A percentile compares a stretch with the other conserved stretches of the same genome.
Evolutionary conservation across 2,888 invertebrate species (phyloP).

Genomic region (Sinohyriopsis cumingii): DNA sequence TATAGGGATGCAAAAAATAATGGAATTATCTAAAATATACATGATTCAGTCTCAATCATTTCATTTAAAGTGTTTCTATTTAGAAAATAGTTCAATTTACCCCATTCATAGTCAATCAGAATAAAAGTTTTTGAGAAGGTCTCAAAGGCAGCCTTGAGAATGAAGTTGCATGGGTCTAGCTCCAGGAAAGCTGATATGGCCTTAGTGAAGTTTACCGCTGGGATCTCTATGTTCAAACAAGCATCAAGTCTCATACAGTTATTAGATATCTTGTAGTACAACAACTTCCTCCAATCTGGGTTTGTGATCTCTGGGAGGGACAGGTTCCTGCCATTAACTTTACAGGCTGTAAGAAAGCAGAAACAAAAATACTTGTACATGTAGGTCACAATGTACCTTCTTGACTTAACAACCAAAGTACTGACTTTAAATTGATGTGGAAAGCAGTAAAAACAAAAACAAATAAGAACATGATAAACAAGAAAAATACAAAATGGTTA

Average conservation of each 20-base stretch:
- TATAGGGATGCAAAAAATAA: no score
- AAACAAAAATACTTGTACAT: no score
- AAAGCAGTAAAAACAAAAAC: no score
- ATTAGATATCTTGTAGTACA: constrained; percentile 14
- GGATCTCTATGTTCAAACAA: constrained; percentile 26
- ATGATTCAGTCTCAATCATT: no score
- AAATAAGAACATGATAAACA: no score
- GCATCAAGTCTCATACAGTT: constrained; percentile 26
- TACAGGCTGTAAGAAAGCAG: constrained; percentile 20
- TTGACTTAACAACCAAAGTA: no score
- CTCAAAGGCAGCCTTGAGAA: constrained; percentile 20
- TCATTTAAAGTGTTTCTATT: no score
- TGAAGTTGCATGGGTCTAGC: constrained; percentile 27
- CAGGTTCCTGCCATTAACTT: constrained; percentile 13
- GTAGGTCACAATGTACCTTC: no score
- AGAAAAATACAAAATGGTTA: no score
- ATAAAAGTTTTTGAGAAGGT: constrained; percentile 9
- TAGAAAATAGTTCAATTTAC: constrained; percentile 6
- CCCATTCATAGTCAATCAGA: constrained; percentile 29
- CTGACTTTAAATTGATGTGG: no score
- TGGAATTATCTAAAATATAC: no score
- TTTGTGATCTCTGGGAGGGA: constrained; percentile 18
- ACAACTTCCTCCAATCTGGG: constrained; percentile 13
- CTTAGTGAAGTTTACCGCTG: constrained; percentile 9
- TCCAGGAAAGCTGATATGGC: constrained; percentile 20